These are phyloP conservation scores for Mesocricetus auratus DNA, from an alignment of 2,113 vertebrate genomes.

Conservation along the genomic window DNA sequence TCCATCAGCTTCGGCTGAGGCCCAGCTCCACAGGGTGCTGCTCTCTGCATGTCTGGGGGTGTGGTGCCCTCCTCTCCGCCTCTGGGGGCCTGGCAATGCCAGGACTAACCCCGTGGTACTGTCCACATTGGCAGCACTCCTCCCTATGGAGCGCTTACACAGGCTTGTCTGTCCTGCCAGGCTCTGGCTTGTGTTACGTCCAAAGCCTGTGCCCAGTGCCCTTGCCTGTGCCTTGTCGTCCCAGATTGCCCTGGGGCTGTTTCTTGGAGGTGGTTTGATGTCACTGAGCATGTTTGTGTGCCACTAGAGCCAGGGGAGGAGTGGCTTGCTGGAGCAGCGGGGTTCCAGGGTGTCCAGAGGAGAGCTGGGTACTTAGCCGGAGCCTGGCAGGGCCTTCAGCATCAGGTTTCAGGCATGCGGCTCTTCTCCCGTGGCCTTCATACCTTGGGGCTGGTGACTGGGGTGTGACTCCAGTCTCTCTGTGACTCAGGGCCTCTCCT, in stretches of 20 bases:
- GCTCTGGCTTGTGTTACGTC: not conserved
- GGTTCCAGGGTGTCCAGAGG: not conserved
- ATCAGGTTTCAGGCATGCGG: slow-evolving; percentile 37
- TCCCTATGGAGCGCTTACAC: not conserved
- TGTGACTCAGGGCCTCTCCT: slow-evolving; percentile 61
- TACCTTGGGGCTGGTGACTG: not conserved
- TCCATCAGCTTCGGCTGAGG: not conserved
- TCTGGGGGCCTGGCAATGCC: not conserved
- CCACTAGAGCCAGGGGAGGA: not conserved
- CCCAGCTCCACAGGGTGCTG: not conserved
- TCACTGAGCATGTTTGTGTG: slow-evolving; percentile 26
- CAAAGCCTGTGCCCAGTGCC: not conserved
- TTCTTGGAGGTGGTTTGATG: slow-evolving; percentile 18
- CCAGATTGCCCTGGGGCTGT: not conserved
- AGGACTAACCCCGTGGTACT: not conserved
- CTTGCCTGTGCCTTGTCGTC: not conserved
- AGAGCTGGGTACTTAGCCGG: not conserved
- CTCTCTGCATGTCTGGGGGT: not conserved
- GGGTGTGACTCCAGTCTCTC: slow-evolving; percentile 40
- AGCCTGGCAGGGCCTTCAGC: not conserved
- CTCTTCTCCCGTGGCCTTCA: not conserved
- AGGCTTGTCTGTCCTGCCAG: not conserved
- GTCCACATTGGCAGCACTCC: not conserved
- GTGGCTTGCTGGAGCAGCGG: not conserved
- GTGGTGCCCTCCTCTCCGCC: not conserved